phyloP scores from a whole-genome alignment of 2,113 vertebrate species.

The Galemys pyrenaicus region DNA sequence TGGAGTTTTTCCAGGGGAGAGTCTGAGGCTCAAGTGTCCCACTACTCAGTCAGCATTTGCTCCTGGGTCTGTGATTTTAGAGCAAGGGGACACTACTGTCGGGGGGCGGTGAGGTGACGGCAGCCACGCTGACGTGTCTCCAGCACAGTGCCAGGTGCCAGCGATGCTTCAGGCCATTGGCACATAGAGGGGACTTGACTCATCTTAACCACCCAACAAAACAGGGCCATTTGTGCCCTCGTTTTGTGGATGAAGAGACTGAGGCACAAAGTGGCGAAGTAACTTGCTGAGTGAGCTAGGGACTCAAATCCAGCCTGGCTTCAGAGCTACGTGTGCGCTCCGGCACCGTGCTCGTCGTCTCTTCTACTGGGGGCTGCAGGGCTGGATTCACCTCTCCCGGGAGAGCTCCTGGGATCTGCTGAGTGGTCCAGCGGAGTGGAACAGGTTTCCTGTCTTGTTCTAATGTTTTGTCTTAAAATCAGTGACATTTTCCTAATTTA shows the following conservation, averaged over 20 bases:
- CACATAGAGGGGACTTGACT: neutral
- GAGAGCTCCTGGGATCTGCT: accelerated
- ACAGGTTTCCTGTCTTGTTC: neutral
- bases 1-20: neutral
- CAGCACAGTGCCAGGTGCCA: neutral
- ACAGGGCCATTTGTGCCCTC: neutral
- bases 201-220: neutral
- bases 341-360: neutral
- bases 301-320: neutral
- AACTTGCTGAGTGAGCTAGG: neutral
- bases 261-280: neutral
- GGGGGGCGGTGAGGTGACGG: neutral
- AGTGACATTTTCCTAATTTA: constrained; percentile 18
- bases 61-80: neutral
- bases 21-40: neutral
- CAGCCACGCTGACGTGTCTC: too few species aligned
- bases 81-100: accelerated
- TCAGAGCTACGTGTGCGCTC: neutral
- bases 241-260: neutral
- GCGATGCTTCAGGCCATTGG: neutral
- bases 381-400: neutral
- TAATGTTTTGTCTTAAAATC: constrained; percentile 4
- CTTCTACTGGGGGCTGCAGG: neutral
- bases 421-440: neutral
- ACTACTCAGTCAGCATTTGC: neutral